phyloP scores from a whole-genome alignment of 2,797 vertebrate genomes.

The Rhyacichthys aspro region DNA sequence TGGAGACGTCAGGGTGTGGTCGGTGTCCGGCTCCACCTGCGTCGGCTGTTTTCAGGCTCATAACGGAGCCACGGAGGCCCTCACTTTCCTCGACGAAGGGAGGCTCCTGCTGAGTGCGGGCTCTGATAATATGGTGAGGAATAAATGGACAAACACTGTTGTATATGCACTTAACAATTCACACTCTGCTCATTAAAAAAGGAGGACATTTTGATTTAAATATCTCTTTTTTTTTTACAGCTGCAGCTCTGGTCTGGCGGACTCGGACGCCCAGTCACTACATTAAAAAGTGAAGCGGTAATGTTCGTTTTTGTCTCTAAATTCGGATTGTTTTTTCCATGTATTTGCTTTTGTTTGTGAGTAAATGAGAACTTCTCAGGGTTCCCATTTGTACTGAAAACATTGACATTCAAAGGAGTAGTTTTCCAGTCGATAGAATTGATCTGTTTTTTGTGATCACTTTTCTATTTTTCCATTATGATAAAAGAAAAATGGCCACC shows the following conservation, averaged over 20 bases:
- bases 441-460: too few relatives aligned
- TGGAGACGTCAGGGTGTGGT: constrained; percentile 86
- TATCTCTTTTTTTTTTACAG: constrained; percentile 56
- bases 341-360: neutral
- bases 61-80: constrained; percentile 67
- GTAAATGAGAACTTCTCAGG: too few relatives aligned
- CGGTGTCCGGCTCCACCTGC: constrained; percentile 75
- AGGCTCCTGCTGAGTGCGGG: constrained; percentile 82
- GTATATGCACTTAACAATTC: too few relatives aligned
- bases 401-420: too few relatives aligned
- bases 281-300: constrained; percentile 66
- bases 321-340: neutral
- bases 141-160: too few relatives aligned
- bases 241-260: constrained; percentile 87
- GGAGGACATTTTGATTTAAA: neutral
- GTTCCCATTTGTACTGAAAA: too few relatives aligned
- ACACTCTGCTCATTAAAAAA: too few relatives aligned
- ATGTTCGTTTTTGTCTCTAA: constrained; percentile 14
- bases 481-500: too few relatives aligned
- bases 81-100: constrained; percentile 78
- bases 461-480: too few relatives aligned
- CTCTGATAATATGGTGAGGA: constrained; percentile 82
- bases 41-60: constrained; percentile 86
- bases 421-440: too few relatives aligned
- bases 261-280: constrained; percentile 75